A percentile compares a stretch with the other conserved stretches of the same genome.
These are phyloP conservation scores for Lepus oiostolus DNA, from an alignment of 2,797 vertebrate genomes.

Conservation along the genomic window DNA sequence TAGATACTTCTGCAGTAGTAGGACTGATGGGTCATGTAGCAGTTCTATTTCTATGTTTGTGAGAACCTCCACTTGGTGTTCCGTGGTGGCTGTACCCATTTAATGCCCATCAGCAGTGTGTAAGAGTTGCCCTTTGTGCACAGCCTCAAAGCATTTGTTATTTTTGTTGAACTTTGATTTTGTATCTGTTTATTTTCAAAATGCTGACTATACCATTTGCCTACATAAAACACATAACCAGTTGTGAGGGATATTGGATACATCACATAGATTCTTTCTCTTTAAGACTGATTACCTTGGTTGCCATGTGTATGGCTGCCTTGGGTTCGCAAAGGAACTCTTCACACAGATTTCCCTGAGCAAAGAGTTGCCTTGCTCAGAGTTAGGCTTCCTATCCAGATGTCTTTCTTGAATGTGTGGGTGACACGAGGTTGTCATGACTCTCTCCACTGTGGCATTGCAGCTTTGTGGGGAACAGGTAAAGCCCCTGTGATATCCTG, in stretches of 20 bases:
- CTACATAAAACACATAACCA: background rate
- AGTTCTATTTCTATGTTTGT: no score
- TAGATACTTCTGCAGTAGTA: no score
- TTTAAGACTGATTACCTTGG: fast-evolving
- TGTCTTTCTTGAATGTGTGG: background rate
- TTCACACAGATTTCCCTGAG: background rate
- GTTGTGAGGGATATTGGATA: background rate
- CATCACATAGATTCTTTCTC: fast-evolving
- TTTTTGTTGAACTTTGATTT: background rate
- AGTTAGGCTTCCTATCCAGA: background rate
- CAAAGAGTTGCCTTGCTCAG: background rate
- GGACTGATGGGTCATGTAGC: no score
- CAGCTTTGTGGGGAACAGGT: background rate
- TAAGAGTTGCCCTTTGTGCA: no score
- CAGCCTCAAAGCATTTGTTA: no score
- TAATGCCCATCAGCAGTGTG: no score
- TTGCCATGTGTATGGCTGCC: background rate
- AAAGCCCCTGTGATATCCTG: background rate
- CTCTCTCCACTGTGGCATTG: background rate
- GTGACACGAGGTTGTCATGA: background rate
- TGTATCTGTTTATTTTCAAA: background rate
- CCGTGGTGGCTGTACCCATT: no score
- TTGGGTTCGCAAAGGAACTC: background rate
- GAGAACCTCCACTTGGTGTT: no score
- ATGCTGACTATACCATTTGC: background rate